phyloP scores from a whole-genome alignment of 2,888 invertebrate species.

The Agonopterix heracliana region DNA sequence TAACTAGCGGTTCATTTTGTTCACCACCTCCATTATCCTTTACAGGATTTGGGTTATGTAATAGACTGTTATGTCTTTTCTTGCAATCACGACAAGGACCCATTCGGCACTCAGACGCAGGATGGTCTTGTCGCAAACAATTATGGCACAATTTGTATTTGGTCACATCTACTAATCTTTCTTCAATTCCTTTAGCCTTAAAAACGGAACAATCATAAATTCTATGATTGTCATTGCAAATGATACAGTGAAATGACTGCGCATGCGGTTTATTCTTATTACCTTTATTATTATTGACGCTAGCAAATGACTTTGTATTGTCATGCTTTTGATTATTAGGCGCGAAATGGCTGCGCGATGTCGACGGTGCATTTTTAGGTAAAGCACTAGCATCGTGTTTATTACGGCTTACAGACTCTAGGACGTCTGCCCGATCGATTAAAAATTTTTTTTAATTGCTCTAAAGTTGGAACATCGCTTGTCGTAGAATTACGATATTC shows the following conservation, averaged over 20 bases:
- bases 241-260: slow-evolving; percentile 9
- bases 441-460: slow-evolving; percentile 20
- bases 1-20: neutral
- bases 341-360: neutral
- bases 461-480: slow-evolving; percentile 14
- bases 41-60: slow-evolving; percentile 11
- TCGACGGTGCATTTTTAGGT: neutral
- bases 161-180: slow-evolving; percentile 9
- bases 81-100: slow-evolving; percentile 21
- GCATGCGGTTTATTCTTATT: neutral
- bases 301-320: slow-evolving; percentile 11
- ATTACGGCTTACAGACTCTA: slow-evolving; percentile 18
- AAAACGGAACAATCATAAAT: slow-evolving; percentile 22
- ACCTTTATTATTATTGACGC: slow-evolving; percentile 1
- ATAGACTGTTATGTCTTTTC: slow-evolving; percentile 18
- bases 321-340: slow-evolving; percentile 11
- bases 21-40: neutral
- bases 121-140: slow-evolving; percentile 19
- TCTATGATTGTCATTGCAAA: slow-evolving; percentile 18
- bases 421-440: slow-evolving; percentile 19
- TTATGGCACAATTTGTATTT: slow-evolving; percentile 18
- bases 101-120: slow-evolving; percentile 15
- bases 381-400: neutral
- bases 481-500: too few relatives aligned
- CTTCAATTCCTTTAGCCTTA: slow-evolving; percentile 13